Conservation (phyloP, 2,113 vertebrate genomes). For the Campylomormyrus numenius region DNA sequence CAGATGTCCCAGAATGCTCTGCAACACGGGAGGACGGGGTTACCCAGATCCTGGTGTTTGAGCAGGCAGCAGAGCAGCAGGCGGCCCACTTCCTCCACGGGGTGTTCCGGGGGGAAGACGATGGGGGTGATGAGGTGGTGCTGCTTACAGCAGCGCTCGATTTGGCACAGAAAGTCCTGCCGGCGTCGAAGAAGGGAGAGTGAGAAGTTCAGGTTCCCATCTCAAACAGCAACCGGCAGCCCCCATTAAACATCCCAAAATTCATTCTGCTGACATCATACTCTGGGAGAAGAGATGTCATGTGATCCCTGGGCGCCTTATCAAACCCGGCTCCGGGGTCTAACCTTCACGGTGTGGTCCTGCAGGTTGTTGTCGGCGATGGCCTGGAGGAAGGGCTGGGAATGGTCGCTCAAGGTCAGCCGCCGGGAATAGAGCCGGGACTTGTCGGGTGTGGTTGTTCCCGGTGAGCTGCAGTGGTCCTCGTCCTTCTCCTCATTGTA, state of each 20-base stretch:
- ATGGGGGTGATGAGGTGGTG: slow-evolving; percentile 94
- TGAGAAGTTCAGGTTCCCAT: background rate
- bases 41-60: slow-evolving; percentile 97
- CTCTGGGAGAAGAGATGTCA: too few species aligned
- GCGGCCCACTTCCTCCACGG: slow-evolving; percentile 95
- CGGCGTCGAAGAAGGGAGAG: slow-evolving; percentile 14
- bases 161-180: slow-evolving; percentile 95
- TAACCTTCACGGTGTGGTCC: slow-evolving; percentile 93
- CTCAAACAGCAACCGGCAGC: background rate
- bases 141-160: slow-evolving; percentile 92
- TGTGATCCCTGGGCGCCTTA: background rate
- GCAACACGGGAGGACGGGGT: slow-evolving; percentile 27
- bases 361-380: slow-evolving; percentile 92
- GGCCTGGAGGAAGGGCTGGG: slow-evolving; percentile 92
- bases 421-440: slow-evolving; percentile 75
- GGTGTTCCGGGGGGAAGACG: slow-evolving; percentile 90
- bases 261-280: background rate
- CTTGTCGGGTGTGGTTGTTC: slow-evolving; percentile 81
- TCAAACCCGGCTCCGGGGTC: too few species aligned
- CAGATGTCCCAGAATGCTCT: background rate
- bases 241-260: background rate
- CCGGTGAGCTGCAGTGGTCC: slow-evolving; percentile 90
- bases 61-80: slow-evolving; percentile 90
- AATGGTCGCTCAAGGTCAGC: slow-evolving; percentile 79
- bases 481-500: slow-evolving; percentile 99